phyloP scores from a whole-genome alignment of 2,113 vertebrate species.

The Phasianus colchicus region DNA sequence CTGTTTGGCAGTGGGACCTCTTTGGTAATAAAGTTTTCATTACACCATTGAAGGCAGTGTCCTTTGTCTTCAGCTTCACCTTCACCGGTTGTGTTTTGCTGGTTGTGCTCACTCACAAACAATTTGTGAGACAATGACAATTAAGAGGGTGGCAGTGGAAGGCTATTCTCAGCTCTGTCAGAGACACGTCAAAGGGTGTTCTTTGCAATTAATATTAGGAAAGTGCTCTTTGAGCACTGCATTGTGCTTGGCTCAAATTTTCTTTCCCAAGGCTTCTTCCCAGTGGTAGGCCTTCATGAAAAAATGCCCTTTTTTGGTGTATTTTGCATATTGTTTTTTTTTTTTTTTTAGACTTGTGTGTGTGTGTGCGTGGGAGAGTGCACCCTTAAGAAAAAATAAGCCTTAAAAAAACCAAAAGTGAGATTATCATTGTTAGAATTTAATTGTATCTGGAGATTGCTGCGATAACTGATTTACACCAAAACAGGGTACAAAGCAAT shows the following conservation, averaged over 20 bases:
- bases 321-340: background rate
- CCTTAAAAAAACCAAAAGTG: background rate
- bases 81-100: background rate
- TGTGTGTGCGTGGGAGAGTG: background rate
- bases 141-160: background rate
- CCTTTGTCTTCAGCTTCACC: background rate
- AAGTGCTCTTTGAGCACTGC: background rate
- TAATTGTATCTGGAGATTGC: background rate
- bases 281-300: background rate
- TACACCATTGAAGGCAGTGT: background rate
- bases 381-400: background rate
- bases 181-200: background rate
- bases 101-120: background rate
- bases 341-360: too few species aligned
- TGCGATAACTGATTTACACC: too few species aligned
- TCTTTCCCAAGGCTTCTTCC: background rate
- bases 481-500: background rate
- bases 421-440: background rate
- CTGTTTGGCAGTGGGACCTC: background rate
- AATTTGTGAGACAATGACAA: background rate
- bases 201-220: background rate
- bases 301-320: background rate
- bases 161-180: background rate
- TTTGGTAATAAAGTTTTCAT: background rate
- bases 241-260: background rate